Evolutionary conservation across 2,888 invertebrate genomes (phyloP).

Genomic region (Megaustenia siamemsis): DNA sequence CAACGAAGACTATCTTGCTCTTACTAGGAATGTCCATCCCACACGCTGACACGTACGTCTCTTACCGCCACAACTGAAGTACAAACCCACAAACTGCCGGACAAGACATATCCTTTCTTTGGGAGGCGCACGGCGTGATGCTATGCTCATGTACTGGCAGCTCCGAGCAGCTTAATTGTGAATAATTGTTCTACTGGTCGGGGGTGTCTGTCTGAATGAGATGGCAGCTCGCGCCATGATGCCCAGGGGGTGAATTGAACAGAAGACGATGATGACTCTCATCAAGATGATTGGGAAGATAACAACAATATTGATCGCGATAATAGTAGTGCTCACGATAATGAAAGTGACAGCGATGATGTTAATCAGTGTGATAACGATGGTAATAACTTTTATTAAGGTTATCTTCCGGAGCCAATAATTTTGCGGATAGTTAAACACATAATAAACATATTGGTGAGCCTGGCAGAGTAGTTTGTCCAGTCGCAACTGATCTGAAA

Average conservation of each 20-base stretch:
- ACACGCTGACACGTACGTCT: too few species aligned
- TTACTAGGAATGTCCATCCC: too few species aligned
- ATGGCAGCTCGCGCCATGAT: background rate
- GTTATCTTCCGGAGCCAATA: too few species aligned
- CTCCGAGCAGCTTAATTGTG: conserved; percentile 7
- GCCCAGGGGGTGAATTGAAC: background rate
- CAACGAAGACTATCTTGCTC: too few species aligned
- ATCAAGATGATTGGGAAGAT: conserved; percentile 6
- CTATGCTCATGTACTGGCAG: background rate
- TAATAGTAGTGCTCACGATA: too few species aligned
- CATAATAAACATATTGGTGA: too few species aligned
- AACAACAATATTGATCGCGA: background rate
- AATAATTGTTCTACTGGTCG: conserved; percentile 3
- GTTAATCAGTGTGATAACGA: background rate
- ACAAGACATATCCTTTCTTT: background rate
- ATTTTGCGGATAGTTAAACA: too few species aligned
- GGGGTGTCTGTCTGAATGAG: conserved; percentile 5
- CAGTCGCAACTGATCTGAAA: too few species aligned
- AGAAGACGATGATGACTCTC: background rate
- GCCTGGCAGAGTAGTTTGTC: too few species aligned
- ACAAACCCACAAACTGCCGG: too few species aligned
- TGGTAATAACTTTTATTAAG: too few species aligned
- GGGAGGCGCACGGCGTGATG: background rate
- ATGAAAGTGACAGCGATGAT: background rate
- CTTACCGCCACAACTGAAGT: too few species aligned